A percentile compares a stretch with the other conserved stretches of the same genome.
phyloP scores from a whole-genome alignment of 2,797 vertebrate genomes.

The Vultur gryphus region DNA sequence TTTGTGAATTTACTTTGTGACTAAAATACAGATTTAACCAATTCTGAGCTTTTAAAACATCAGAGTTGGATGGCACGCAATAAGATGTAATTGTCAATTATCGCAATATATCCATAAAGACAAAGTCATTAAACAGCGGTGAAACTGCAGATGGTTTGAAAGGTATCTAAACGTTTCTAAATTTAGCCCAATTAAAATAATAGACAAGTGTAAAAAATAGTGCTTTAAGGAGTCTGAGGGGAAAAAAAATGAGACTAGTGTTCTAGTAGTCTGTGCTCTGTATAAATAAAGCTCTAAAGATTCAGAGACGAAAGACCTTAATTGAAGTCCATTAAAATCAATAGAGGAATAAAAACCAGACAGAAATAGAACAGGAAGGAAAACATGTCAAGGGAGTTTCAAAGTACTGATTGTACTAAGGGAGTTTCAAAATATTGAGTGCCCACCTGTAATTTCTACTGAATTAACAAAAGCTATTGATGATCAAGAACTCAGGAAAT shows the following conservation, averaged over 20 bases:
- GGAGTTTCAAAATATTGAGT: background rate
- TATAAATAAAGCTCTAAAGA: conserved; percentile 49
- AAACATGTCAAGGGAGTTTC: background rate
- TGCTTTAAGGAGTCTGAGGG: background rate
- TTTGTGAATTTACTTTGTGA: conserved; percentile 37
- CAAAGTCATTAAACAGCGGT: conserved; percentile 7
- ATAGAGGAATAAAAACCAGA: conserved; percentile 32
- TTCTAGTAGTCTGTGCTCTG: background rate
- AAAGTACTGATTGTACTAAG: background rate
- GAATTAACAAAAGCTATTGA: background rate
- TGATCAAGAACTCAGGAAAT: background rate
- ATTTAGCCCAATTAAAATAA: conserved; percentile 31
- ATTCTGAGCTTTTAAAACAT: background rate
- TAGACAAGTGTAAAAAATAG: background rate
- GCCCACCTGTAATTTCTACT: background rate
- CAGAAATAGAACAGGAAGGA: conserved; percentile 18
- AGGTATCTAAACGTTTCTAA: background rate
- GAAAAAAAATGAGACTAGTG: background rate
- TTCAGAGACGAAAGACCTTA: conserved; percentile 15
- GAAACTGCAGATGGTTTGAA: conserved; percentile 1
- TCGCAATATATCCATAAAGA: background rate
- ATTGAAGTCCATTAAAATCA: conserved; percentile 63
- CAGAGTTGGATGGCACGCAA: background rate
- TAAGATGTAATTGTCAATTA: conserved; percentile 12
- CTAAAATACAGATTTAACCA: conserved; percentile 3